These are phyloP conservation scores for Acleris laterana DNA, from an alignment of 2,888 invertebrate species.

Conservation along the genomic window DNA sequence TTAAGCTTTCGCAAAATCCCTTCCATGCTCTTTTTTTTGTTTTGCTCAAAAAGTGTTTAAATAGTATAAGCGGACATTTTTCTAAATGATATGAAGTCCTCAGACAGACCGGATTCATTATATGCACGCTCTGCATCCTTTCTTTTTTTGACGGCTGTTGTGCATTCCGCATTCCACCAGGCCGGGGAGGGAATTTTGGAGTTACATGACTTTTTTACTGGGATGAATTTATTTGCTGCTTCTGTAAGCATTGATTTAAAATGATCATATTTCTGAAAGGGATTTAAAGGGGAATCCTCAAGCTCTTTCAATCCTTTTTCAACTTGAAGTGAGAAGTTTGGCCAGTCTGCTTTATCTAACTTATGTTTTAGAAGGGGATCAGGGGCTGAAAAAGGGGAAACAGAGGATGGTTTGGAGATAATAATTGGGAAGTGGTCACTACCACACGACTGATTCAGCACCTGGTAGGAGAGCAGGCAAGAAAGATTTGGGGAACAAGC, in stretches of 20 bases:
- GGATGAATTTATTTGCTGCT: too few species aligned
- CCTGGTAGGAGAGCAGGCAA: too few species aligned
- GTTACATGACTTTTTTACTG: too few species aligned
- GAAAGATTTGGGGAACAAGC: not conserved
- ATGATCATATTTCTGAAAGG: too few species aligned
- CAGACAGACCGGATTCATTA: not conserved
- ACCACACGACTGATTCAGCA: not conserved
- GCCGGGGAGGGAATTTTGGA: not conserved
- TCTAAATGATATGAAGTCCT: not conserved
- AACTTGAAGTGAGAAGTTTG: not conserved
- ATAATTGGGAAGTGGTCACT: not conserved
- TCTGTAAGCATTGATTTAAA: too few species aligned
- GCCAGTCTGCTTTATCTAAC: not conserved
- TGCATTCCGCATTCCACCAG: not conserved
- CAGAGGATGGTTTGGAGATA: not conserved
- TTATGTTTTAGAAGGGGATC: not conserved
- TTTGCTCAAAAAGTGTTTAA: not conserved
- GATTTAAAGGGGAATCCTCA: too few species aligned
- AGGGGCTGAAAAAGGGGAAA: too few species aligned
- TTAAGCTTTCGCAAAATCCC: constrained; percentile 1
- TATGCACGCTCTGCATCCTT: not conserved
- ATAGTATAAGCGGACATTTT: not conserved
- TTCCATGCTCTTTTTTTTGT: not conserved
- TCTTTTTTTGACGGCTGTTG: not conserved
- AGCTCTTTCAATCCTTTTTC: too few species aligned